phyloP scores from a whole-genome alignment of 2,113 vertebrate genomes.

The Strigops habroptila region DNA sequence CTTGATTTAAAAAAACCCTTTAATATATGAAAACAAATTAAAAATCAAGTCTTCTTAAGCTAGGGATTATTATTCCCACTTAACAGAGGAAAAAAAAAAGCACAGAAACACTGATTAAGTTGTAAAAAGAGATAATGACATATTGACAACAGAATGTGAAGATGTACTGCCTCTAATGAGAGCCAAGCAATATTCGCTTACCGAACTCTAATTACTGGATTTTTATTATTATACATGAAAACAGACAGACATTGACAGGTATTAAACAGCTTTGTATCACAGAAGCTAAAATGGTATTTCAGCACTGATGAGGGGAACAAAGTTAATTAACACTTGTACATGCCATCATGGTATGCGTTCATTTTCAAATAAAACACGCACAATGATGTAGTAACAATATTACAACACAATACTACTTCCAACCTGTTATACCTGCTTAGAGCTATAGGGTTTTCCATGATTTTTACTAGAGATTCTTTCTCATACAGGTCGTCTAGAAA shows the following conservation, averaged over 20 bases:
- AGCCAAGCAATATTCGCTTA: background rate
- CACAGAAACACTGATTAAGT: background rate
- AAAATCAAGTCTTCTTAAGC: background rate
- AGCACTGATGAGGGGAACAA: background rate
- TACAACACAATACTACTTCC: background rate
- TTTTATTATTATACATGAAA: background rate
- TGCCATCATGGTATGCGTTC: background rate
- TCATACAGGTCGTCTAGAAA: background rate
- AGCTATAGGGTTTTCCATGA: background rate
- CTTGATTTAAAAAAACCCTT: rapidly evolving
- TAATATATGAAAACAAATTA: background rate
- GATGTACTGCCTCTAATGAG: background rate
- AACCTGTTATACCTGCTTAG: background rate
- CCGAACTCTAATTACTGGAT: background rate
- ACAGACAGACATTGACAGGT: background rate
- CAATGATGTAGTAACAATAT: background rate
- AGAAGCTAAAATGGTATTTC: background rate
- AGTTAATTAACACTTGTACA: background rate
- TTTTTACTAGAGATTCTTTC: background rate
- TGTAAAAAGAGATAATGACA: background rate
- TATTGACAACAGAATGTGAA: background rate
- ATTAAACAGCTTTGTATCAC: background rate
- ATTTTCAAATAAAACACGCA: background rate
- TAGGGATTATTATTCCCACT: background rate
- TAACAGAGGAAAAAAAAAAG: background rate